These are phyloP conservation scores for Alcedo atthis DNA, from an alignment of 2,797 vertebrate species.

Conservation along the genomic window DNA sequence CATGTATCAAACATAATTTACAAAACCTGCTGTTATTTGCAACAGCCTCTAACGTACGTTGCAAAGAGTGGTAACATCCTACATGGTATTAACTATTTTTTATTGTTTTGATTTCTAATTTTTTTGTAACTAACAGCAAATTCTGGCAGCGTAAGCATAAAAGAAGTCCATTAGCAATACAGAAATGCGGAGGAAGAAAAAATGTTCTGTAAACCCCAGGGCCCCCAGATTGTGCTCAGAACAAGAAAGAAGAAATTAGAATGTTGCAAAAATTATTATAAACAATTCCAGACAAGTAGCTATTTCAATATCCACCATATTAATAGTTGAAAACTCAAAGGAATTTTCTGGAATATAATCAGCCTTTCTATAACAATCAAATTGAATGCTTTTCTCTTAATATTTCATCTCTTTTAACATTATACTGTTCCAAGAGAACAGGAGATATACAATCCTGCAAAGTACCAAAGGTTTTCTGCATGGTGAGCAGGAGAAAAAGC, in stretches of 20 bases:
- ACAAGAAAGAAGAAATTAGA: background rate
- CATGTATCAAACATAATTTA: background rate
- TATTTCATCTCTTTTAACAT: background rate
- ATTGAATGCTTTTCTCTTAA: background rate
- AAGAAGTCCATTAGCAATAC: background rate
- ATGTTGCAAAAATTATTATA: background rate
- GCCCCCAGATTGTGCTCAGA: background rate
- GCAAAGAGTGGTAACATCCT: background rate
- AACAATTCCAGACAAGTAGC: slow-evolving; percentile 35
- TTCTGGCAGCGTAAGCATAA: background rate
- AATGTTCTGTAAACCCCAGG: background rate
- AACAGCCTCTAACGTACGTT: background rate
- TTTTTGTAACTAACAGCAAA: background rate
- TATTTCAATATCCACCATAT: slow-evolving; percentile 19
- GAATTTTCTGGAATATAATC: background rate
- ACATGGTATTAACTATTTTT: background rate
- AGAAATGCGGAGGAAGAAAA: background rate
- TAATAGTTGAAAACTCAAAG: background rate
- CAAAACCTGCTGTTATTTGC: background rate
- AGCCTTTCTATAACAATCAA: background rate
- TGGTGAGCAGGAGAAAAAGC: background rate
- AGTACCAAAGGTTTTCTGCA: background rate
- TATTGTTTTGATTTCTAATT: background rate
- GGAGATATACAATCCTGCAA: background rate
- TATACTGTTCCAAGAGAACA: background rate